Percentiles rank a stretch among this genome's conserved stretches.
Evolutionary conservation across 2,113 vertebrate species (phyloP).

Genomic region (Gobio gobio): DNA sequence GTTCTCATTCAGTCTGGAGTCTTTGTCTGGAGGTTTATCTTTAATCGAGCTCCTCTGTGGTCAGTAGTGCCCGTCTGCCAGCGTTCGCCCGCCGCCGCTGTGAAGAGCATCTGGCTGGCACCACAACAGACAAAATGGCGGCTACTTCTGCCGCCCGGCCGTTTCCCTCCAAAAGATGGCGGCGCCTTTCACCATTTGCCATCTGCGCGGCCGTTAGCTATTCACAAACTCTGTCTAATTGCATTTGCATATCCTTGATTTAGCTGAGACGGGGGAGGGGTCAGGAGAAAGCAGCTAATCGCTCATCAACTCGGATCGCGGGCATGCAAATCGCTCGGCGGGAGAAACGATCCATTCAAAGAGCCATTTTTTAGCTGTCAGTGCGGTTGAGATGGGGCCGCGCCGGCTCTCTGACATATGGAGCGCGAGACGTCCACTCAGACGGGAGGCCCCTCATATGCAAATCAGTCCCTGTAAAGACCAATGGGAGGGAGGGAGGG

Average conservation of each 20-base stretch:
- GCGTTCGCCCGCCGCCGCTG: no score
- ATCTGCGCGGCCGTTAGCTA: slow-evolving; percentile 73
- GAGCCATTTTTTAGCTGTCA: slow-evolving; percentile 45
- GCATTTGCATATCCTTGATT: slow-evolving; percentile 82
- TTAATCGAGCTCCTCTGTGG: no score
- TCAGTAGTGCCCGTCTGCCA: no score
- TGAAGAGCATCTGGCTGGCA: no score
- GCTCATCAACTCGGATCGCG: slow-evolving; percentile 21
- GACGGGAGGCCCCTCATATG: slow-evolving; percentile 61
- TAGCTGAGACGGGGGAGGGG: slow-evolving; percentile 31
- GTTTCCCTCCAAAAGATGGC: slow-evolving; percentile 78
- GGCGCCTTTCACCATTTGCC: slow-evolving; percentile 70
- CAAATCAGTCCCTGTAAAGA: slow-evolving; percentile 71
- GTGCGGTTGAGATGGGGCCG: not conserved
- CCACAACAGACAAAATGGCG: not conserved
- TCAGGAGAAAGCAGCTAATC: slow-evolving; percentile 54
- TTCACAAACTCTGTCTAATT: slow-evolving; percentile 84
- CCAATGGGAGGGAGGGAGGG: slow-evolving; percentile 53
- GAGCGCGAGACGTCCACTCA: slow-evolving; percentile 9
- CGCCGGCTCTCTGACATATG: slow-evolving; percentile 66
- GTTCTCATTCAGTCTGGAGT: no score
- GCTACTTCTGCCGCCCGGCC: not conserved
- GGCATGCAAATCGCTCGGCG: slow-evolving; percentile 42
- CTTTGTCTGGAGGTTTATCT: no score
- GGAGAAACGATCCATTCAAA: slow-evolving; percentile 35